Base-by-base conservation (phyloP, 2,797 vertebrate species). In the Siniperca obscura region DNA sequence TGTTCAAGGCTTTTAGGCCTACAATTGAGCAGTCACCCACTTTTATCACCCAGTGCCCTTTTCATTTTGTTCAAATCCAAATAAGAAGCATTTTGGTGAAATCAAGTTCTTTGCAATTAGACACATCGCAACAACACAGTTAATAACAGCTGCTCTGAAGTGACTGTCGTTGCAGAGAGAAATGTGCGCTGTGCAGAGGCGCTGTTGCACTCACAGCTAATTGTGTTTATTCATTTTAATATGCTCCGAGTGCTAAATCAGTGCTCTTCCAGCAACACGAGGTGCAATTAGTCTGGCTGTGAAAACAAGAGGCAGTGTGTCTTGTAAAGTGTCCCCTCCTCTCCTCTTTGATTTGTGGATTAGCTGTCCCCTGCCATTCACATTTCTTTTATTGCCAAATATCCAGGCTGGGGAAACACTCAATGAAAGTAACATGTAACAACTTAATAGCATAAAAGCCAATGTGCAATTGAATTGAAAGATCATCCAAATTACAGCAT, bases 191-290 rank as follows among this genome's bases (percentile, higher is more conserved):
- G 80, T 83, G 86, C 84, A 79, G 84, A 73, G 82, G 82, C 59
- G 78, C 87, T 89, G 91, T 91, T 91, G 87, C 89, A 90, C 93
- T 88, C 78, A 72, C 80, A 78, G 79, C 89, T 95, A 95, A 96
- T 96, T 95, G 92, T 95, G 93, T 95, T 95, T 95, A 95, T 95
- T 95, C 90, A 90, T 95, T 94, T 96, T 95, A 95, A 96, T 96
- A 95, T 94, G 92, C 92, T 94, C 91, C 60, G 86, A 95, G 94
- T 94, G 91, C 93, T 94, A 95, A 95, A 95, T 95, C 92, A 91
- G 93, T 87, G 89, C 94, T 92, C 93, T 92, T 93, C 91, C 85
- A 88, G 84, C 67, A 72, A 90, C 90, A 90, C 83, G 74, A 92
- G 91, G 91, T 91, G 91, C 93, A 94, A 94, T 95, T 94, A 93